Conservation (phyloP, 2,797 vertebrate species). For the Podarcis lilfordi region DNA sequence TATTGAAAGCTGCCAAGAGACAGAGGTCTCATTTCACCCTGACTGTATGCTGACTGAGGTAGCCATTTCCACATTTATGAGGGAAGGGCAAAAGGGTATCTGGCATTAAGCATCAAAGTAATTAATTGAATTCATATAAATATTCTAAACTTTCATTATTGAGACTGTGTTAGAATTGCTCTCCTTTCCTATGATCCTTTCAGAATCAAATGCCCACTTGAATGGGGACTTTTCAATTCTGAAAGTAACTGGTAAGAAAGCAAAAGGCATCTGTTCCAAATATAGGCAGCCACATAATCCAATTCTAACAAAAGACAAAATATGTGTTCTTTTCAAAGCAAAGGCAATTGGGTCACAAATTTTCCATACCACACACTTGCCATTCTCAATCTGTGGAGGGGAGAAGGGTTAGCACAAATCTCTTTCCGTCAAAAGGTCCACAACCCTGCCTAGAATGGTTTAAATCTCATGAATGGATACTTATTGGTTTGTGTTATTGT, state of each 20-base stretch:
- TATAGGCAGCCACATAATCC: neutral
- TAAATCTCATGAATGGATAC: neutral
- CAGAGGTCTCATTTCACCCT: no score
- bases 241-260: neutral
- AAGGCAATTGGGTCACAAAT: neutral
- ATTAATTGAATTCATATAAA: neutral
- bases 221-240: neutral
- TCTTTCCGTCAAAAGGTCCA: neutral
- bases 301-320: neutral
- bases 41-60: no score
- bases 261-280: neutral
- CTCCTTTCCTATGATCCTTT: neutral
- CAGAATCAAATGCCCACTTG: no score
- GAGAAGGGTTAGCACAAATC: neutral
- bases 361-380: neutral
- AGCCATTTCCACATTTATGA: neutral
- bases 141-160: no score
- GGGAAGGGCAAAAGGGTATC: neutral
- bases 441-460: neutral
- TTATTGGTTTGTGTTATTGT: neutral
- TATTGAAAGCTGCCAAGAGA: no score
- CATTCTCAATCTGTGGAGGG: neutral
- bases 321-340: neutral
- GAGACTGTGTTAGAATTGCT: neutral
- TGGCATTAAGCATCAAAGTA: neutral